phyloP scores from a whole-genome alignment of 2,797 vertebrate genomes.

The Tamandua tetradactyla region DNA sequence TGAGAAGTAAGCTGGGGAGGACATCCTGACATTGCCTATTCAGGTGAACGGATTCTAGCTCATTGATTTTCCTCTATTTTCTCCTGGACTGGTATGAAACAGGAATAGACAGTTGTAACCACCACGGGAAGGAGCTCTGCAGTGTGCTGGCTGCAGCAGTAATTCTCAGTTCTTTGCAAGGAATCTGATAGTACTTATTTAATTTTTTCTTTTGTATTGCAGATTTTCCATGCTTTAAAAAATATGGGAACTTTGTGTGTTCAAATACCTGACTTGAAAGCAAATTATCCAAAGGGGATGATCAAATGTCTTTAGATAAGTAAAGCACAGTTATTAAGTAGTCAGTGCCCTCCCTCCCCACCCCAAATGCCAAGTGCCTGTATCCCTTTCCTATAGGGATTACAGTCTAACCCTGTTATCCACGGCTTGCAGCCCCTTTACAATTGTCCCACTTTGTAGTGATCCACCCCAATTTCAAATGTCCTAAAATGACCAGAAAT shows the following conservation, averaged over 20 bases:
- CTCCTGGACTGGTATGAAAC: slow-evolving; percentile 65
- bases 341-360: neutral
- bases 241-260: slow-evolving; percentile 41
- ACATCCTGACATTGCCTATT: slow-evolving; percentile 71
- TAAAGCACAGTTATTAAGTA: slow-evolving; percentile 24
- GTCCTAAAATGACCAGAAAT: slow-evolving; percentile 34
- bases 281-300: slow-evolving; percentile 25
- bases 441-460: neutral
- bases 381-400: slow-evolving; percentile 23
- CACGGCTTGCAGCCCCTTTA: neutral
- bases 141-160: slow-evolving; percentile 66
- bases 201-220: neutral
- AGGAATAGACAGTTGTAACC: slow-evolving; percentile 78
- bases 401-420: neutral
- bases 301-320: slow-evolving; percentile 44
- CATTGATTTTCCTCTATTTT: slow-evolving; percentile 71
- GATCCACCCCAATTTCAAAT: slow-evolving; percentile 24
- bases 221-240: slow-evolving; percentile 12
- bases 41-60: slow-evolving; percentile 69
- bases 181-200: slow-evolving; percentile 71
- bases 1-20: slow-evolving; percentile 54
- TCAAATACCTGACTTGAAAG: slow-evolving; percentile 60
- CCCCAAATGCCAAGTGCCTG: neutral
- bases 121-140: slow-evolving; percentile 69
- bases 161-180: slow-evolving; percentile 63